A percentile compares a stretch with the other conserved stretches of the same genome.
Conservation (phyloP, 2,888 invertebrate genomes). For the Drosophila buzzatii region DNA sequence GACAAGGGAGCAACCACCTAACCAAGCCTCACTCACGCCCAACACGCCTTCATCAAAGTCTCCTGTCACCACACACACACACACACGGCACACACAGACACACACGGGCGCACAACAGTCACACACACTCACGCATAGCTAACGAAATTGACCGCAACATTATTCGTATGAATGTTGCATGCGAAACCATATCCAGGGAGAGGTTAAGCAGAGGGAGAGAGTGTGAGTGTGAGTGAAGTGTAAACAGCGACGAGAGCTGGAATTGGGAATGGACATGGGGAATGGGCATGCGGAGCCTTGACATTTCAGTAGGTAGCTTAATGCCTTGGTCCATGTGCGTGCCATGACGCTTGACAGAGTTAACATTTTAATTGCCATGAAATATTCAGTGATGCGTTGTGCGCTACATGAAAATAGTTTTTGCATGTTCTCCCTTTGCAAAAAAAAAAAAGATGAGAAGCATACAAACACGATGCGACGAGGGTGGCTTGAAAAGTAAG, state of each 20-base stretch:
- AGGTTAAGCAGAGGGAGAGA: neutral
- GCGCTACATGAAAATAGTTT: constrained; percentile 74
- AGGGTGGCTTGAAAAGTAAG: constrained; percentile 8
- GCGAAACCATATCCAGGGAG: constrained; percentile 27
- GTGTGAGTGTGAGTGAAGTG: neutral
- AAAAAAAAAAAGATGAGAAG: neutral
- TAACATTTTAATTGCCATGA: constrained; percentile 82
- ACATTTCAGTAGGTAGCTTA: constrained; percentile 12
- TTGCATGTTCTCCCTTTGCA: constrained; percentile 52
- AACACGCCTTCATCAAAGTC: constrained; percentile 8
- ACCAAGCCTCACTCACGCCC: neutral
- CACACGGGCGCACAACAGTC: neutral
- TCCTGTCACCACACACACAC: constrained; percentile 13
- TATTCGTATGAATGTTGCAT: constrained; percentile 72
- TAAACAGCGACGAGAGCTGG: neutral
- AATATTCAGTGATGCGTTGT: constrained; percentile 66
- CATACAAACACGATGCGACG: constrained; percentile 24
- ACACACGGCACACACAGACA: neutral
- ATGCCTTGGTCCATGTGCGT: constrained; percentile 55
- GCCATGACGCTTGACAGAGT: constrained; percentile 69
- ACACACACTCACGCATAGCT: constrained; percentile 11
- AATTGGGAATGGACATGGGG: no score
- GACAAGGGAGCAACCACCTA: constrained; percentile 12
- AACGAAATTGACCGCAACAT: constrained; percentile 79
- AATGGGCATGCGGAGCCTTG: neutral